Evolutionary conservation across 2,113 vertebrate species (phyloP), one percentile per base, ranked within the genome.

Genomic region (Castor canadensis): DNA sequence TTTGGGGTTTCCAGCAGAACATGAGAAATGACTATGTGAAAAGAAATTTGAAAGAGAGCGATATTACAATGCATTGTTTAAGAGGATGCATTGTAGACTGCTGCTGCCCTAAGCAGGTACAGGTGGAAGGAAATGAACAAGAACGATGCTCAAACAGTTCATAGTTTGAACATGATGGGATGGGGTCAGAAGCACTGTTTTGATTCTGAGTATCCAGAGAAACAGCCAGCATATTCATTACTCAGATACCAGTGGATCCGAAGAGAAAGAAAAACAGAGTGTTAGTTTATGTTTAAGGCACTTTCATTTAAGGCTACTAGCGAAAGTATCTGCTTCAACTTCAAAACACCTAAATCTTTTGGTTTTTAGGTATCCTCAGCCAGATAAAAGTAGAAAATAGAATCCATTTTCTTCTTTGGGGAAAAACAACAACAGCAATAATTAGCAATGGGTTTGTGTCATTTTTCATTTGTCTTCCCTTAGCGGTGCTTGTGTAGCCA

Each of bases 21-120:
- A 99, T 98, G 99, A 99, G 97, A 98, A 98, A 99, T 99, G 99
- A 99, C 98, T 98, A 98, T 87, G 98, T 98, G 96, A 98, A 97
- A 98, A 95, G 84, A 97, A 98, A 97, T 98, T 98, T 93, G 96
- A 95, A 66, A 97, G 87, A 96, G 95, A 96, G 97, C 96, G 96
- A 81, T 82, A 97, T 96, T 97, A 97, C 98, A 98, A 99, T 98
- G 98, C 98, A 98, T 98, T 98, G 96, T 97, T 90, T 91, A 87
- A 89, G 93, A 83, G 86, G 98, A 98, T 98, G 98, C 98, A 98
- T 98, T 98, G 98, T 88, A 98, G 98, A 98, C 98, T 94, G 98
- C 98, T 96, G n/a, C 83, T 54, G 30, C 15, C 92, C 94, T 96
- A 77, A 58, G 84, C 86, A 95, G 96, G 76, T 87, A 94, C 54